These are phyloP conservation scores for Anser cygnoides DNA, from an alignment of 2,113 vertebrate genomes.

Conservation along the genomic window DNA sequence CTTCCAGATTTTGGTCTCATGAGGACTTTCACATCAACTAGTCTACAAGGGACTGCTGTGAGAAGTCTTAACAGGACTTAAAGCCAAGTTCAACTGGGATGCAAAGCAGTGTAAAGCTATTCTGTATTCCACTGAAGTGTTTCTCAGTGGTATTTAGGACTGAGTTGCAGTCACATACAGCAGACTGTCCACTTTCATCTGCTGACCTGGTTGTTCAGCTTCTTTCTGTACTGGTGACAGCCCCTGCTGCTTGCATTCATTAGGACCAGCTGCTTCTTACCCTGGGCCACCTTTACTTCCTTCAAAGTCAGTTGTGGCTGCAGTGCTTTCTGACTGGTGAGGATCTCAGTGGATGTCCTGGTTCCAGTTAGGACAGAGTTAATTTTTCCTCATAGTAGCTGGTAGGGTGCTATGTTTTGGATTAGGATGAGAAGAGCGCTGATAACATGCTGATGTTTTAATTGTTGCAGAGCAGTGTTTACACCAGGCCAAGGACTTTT, in stretches of 20 bases:
- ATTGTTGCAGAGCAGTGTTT: too few relatives aligned
- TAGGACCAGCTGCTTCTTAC: neutral
- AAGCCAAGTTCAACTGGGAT: neutral
- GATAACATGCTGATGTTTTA: too few relatives aligned
- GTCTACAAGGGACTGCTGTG: neutral
- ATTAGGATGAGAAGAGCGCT: too few relatives aligned
- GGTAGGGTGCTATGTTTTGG: too few relatives aligned
- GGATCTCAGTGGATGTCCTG: neutral
- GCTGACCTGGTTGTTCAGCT: neutral
- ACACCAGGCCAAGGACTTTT: too few relatives aligned
- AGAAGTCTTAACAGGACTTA: neutral
- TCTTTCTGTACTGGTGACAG: neutral
- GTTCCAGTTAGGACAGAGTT: too few relatives aligned
- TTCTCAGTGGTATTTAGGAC: neutral
- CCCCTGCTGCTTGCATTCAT: neutral
- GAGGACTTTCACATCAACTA: neutral
- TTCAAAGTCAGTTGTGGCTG: neutral
- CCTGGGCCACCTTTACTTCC: neutral
- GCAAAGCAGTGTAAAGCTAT: neutral
- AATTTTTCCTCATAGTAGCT: too few relatives aligned
- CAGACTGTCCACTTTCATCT: neutral
- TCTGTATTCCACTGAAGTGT: rapidly evolving
- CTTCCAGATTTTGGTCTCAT: neutral
- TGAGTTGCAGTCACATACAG: neutral
- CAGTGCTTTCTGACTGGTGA: neutral